These are phyloP conservation scores for Drosophila merina DNA, from an alignment of 2,888 invertebrate species.

Conservation along the genomic window DNA sequence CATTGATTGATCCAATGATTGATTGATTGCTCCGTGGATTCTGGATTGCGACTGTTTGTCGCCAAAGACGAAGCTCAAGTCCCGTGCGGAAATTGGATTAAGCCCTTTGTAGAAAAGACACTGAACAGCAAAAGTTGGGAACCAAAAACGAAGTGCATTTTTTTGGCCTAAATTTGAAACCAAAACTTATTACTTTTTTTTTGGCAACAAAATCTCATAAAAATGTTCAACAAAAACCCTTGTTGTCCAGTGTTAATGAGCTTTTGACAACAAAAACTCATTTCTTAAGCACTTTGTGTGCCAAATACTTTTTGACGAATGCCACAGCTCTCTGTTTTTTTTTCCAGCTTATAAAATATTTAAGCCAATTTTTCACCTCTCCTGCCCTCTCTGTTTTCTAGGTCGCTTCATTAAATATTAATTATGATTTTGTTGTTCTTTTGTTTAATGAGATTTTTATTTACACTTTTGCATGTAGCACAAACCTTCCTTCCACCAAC, in stretches of 20 bases:
- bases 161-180: no score
- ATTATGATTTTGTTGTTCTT: slow-evolving; percentile 45
- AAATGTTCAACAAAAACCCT: background rate
- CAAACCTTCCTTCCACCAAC: background rate
- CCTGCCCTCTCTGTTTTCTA: background rate
- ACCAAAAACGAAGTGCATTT: no score
- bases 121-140: background rate
- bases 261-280: slow-evolving; percentile 19
- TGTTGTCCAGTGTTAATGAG: slow-evolving; percentile 18
- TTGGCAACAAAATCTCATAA: no score
- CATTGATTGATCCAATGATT: slow-evolving; percentile 68
- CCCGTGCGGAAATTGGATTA: no score
- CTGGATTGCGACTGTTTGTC: slow-evolving; percentile 42
- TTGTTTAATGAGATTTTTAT: background rate
- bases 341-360: slow-evolving; percentile 49
- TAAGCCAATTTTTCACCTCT: slow-evolving; percentile 49
- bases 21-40: slow-evolving; percentile 64
- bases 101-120: no score
- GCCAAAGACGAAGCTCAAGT: no score
- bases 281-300: slow-evolving; percentile 47
- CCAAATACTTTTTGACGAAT: slow-evolving; percentile 56
- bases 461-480: no score
- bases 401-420: slow-evolving; percentile 48
- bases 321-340: slow-evolving; percentile 24
- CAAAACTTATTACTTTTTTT: no score